Evolutionary conservation across 1,140 invertebrate genomes (phyloP), one percentile per base, ranked within the genome.

Genomic region (Sitophilus oryzae): DNA sequence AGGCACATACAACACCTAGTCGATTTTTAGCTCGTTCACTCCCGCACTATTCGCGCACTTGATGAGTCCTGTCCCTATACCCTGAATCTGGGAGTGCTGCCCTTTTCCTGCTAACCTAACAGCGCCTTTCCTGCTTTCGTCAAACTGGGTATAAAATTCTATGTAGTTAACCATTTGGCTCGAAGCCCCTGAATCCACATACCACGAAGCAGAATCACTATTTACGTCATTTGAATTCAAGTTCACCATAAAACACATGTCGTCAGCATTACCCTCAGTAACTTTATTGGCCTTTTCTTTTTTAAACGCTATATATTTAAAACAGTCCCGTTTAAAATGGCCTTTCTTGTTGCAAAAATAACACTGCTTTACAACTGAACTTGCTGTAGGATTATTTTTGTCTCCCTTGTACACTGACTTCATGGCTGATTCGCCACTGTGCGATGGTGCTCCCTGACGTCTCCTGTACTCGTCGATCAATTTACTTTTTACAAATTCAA

Each of bases 401-500:
- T n/a, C n/a, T n/a, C n/a, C n/a, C n/a, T n/a, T n/a, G n/a, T n/a
- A n/a, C n/a, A n/a, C n/a, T n/a, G n/a, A n/a, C n/a, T n/a, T n/a
- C n/a, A n/a, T n/a, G n/a, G n/a, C n/a, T n/a, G n/a, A 25, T 35
- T 46, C 44, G 8, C 18, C 22, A 11, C 30, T n/a, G 9, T 10
- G 2, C 11, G n/a, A 10, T 8, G 30, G 3, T n/a, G 22, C 30
- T 30, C 16, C 30, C 15, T 46, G 22, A 30, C 25, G 44, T 30
- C 44, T 25, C 15, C 30, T 46, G 25, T 46, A 46, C 18, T 46
- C 47, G 23, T 8, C 47, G 38, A 8, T n/a, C n/a, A n/a, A n/a
- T n/a, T n/a, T n/a, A n/a, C n/a, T n/a, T n/a, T n/a, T n/a, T n/a
- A n/a, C n/a, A n/a, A n/a, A n/a, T n/a, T n/a, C n/a, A n/a, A n/a